Conservation (phyloP, 2,888 invertebrate genomes). For the Lithophane leautieri region DNA sequence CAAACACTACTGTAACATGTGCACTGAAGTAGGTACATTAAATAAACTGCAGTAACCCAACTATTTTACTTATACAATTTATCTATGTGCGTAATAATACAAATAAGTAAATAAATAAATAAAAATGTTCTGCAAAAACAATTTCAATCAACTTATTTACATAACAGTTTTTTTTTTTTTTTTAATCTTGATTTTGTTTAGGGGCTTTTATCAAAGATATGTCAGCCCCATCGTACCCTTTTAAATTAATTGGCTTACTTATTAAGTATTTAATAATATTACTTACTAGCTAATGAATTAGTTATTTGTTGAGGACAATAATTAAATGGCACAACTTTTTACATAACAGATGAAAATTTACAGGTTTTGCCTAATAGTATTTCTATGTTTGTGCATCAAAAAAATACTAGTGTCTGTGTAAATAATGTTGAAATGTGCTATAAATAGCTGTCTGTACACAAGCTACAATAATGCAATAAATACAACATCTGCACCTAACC, state of each 20-base stretch:
- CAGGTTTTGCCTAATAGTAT: too few species aligned
- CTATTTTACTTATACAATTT: background rate
- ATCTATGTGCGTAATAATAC: background rate
- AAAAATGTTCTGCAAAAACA: background rate
- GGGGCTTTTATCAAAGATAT: too few species aligned
- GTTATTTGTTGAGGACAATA: too few species aligned
- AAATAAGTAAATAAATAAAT: background rate
- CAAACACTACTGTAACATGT: background rate
- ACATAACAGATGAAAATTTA: background rate
- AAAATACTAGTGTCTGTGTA: background rate
- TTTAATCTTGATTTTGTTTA: too few species aligned
- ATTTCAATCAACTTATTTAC: background rate
- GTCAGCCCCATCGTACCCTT: too few species aligned
- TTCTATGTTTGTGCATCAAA: background rate
- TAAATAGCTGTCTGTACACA: background rate
- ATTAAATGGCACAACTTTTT: too few species aligned
- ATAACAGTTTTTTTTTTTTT: too few species aligned
- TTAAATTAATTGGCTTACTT: too few species aligned
- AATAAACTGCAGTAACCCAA: background rate
- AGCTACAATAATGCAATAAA: background rate
- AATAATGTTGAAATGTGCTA: constrained; percentile 16
- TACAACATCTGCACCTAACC: too few species aligned
- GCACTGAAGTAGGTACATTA: background rate
- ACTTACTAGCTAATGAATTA: too few species aligned
- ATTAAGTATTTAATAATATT: too few species aligned